phyloP scores from a whole-genome alignment of 2,888 invertebrate species.

The Dichetophora obliterata region DNA sequence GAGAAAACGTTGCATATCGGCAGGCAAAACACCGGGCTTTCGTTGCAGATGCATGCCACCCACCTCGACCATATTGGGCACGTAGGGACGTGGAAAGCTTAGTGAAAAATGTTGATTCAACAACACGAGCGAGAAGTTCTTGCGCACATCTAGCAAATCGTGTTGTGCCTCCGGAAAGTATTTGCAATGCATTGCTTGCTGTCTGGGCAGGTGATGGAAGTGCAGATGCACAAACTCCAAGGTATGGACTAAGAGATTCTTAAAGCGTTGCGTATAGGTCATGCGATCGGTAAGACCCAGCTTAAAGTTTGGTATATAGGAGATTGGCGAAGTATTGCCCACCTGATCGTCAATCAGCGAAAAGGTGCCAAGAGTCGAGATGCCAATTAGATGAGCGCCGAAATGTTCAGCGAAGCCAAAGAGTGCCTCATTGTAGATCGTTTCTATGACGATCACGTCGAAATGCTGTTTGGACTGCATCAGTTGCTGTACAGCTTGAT shows the following conservation, averaged over 20 bases:
- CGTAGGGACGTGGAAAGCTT: conserved; percentile 57
- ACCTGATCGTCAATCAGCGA: conserved; percentile 49
- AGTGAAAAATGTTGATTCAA: conserved; percentile 61
- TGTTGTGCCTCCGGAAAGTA: conserved; percentile 57
- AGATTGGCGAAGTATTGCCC: conserved; percentile 61
- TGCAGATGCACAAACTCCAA: conserved; percentile 42
- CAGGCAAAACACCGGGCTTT: conserved; percentile 42
- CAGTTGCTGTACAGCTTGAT: conserved; percentile 53
- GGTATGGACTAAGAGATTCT: conserved; percentile 56
- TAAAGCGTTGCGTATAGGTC: conserved; percentile 61
- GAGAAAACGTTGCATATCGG: conserved; percentile 53
- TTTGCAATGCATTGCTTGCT: conserved; percentile 52
- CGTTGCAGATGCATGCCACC: conserved; percentile 59
- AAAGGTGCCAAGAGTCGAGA: conserved; percentile 56
- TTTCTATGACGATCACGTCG: conserved; percentile 65
- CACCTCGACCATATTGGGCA: conserved; percentile 60
- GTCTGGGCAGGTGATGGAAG: conserved; percentile 55
- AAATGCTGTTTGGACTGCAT: conserved; percentile 39
- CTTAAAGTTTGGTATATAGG: conserved; percentile 59
- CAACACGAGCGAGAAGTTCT: conserved; percentile 61
- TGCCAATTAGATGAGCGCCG: conserved; percentile 56
- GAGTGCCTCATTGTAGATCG: conserved; percentile 61
- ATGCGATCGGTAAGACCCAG: conserved; percentile 61
- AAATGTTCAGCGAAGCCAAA: conserved; percentile 60
- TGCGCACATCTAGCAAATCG: conserved; percentile 52